phyloP scores from a whole-genome alignment of 2,888 invertebrate genomes.

The Chaitophorus viminalis region DNA sequence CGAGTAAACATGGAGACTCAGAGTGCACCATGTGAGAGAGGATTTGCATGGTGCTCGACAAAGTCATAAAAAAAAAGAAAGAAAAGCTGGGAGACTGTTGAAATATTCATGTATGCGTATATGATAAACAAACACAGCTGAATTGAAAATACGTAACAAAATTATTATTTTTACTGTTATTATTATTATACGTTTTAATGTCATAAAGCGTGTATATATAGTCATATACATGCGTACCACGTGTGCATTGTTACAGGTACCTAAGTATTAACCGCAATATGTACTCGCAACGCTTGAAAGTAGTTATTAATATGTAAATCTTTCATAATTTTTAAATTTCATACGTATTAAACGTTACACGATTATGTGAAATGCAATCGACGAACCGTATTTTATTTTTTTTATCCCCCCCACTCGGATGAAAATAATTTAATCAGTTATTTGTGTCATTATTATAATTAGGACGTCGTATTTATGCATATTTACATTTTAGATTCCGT shows the following conservation, averaged over 20 bases:
- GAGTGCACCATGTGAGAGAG: not conserved
- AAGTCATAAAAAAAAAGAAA: conserved; percentile 30
- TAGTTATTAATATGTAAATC: not conserved
- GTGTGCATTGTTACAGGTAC: not conserved
- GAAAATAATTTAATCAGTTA: no score
- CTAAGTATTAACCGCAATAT: no score
- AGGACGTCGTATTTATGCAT: no score
- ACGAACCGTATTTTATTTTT: no score
- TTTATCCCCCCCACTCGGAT: no score
- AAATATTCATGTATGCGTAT: conserved; percentile 46
- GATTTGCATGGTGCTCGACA: conserved; percentile 22
- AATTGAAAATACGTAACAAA: conserved; percentile 22
- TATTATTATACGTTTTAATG: conserved; percentile 9
- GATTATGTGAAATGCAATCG: no score
- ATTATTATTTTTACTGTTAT: conserved; percentile 24
- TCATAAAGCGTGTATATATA: not conserved
- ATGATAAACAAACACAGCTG: conserved; percentile 36
- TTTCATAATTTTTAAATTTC: not conserved
- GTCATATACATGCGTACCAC: not conserved
- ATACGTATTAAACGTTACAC: not conserved
- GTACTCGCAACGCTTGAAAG: not conserved
- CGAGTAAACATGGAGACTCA: conserved; percentile 21
- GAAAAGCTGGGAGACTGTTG: not conserved
- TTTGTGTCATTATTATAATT: no score
- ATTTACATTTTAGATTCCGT: no score